Evolutionary conservation across 2,797 vertebrate genomes (phyloP).

Genomic region (Enteromius anoplus): DNA sequence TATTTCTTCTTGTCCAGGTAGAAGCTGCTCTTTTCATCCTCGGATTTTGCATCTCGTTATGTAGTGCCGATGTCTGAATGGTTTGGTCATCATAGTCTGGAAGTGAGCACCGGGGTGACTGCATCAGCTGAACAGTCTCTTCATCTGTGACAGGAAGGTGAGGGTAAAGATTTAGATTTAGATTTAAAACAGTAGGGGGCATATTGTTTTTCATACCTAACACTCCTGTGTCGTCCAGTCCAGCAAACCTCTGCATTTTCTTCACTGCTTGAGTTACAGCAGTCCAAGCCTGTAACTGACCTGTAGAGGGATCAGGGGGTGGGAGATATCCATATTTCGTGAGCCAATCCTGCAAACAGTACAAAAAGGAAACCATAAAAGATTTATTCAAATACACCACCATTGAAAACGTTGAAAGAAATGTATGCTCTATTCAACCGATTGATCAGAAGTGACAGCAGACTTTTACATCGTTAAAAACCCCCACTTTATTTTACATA

Average conservation of each 20-base stretch:
- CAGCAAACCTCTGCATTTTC: slow-evolving; percentile 79
- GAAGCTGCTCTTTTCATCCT: slow-evolving; percentile 62
- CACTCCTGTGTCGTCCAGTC: slow-evolving; percentile 74
- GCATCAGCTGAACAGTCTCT: slow-evolving; percentile 74
- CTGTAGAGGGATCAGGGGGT: slow-evolving; percentile 72
- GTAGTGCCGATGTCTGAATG: slow-evolving; percentile 26
- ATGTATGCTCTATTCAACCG: background rate
- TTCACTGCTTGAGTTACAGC: slow-evolving; percentile 75
- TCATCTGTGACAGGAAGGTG: slow-evolving; percentile 65
- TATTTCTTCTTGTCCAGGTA: slow-evolving; percentile 73
- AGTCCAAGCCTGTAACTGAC: slow-evolving; percentile 80
- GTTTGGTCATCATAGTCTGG: slow-evolving; percentile 69
- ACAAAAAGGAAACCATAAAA: background rate
- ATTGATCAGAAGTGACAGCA: background rate
- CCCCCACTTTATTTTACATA: background rate
- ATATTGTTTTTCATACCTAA: slow-evolving; percentile 65
- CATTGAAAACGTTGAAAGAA: background rate
- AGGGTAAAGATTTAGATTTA: background rate
- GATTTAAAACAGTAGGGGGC: background rate
- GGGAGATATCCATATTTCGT: slow-evolving; percentile 81
- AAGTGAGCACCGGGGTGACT: slow-evolving; percentile 76
- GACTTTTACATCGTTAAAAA: background rate
- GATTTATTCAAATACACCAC: background rate
- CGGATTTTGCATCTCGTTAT: slow-evolving; percentile 47
- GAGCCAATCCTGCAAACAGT: slow-evolving; percentile 74